Conservation (phyloP, 2,797 vertebrate genomes). For the Hipposideros larvatus region DNA sequence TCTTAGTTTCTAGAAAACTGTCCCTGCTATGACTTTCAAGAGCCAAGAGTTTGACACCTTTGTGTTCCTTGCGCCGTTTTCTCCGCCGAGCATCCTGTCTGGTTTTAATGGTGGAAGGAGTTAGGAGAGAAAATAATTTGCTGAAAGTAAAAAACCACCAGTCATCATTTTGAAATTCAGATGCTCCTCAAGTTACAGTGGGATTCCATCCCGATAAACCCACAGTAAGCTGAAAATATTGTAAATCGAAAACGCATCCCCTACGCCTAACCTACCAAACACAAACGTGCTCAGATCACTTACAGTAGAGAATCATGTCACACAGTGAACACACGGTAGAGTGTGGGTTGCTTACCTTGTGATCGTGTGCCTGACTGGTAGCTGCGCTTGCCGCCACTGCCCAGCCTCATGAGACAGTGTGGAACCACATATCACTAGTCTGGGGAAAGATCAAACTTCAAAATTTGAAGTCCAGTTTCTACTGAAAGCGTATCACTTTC, state of each 20-base stretch:
- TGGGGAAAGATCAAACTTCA: neutral
- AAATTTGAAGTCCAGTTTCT: neutral
- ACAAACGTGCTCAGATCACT: neutral
- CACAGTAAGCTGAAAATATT: neutral
- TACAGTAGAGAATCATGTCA: neutral
- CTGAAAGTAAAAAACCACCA: constrained; percentile 15
- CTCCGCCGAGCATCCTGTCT: neutral
- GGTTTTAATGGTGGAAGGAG: neutral
- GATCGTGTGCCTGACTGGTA: neutral
- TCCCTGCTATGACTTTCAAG: constrained; percentile 33
- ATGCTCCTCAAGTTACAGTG: neutral
- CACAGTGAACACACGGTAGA: rapidly evolving
- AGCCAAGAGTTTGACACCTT: constrained; percentile 16
- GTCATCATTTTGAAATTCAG: neutral
- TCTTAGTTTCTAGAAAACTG: constrained; percentile 62
- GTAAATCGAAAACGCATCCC: neutral
- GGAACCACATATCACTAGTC: neutral
- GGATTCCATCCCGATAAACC: neutral
- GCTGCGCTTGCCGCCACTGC: neutral
- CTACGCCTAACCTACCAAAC: neutral
- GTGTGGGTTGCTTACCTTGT: neutral
- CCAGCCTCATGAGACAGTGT: neutral
- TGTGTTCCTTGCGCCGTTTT: neutral
- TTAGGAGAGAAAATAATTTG: neutral
- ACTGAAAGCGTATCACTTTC: neutral